Evolutionary conservation across 53 echinoderm and acorn worm species (phyloP), one percentile per base, ranked within the genome.

Genomic region (Echinometra lucunter): DNA sequence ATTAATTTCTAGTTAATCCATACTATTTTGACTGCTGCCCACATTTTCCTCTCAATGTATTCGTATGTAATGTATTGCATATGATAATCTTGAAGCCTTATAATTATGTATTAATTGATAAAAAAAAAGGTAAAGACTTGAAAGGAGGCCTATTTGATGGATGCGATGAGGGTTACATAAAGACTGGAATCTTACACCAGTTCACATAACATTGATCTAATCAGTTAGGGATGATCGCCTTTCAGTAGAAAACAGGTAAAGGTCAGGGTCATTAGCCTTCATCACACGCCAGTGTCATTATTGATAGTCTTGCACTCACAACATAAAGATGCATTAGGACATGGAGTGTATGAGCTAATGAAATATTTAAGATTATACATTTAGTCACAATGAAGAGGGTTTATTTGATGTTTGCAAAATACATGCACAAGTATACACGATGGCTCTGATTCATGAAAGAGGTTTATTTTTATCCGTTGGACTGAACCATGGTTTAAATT

Each of bases 161-260:
- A 37, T 45, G 37, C 6, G 25, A n/a, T 27, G 30, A n/a, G 30
- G 85, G 49, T 47, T 85, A 85, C 49, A 85, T 49, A 49, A 9
- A 85, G 28, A 45, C 11, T 49, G 85, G 85, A 85, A 47, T 85
- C 85, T 49, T 85, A 85, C 16, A 27, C 30, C 85, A 85, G 85
- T 85, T 85, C 47, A 85, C 85, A 30, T 85, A 85, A 85, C 85
- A 85, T 85, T 85, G 85, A 85, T 85, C 85, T 85, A 85, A 85
- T 85, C 85, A 85, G 85, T 49, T 85, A 85, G 49, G 85, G 85
- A 28, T 85, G 85, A 85, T 85, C 85, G 3, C 45, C 85, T 85
- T 85, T 85, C 85, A 85, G 45, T 85, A 28, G 85, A 85, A 85
- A 85, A 47, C 15, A 85, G 53, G 45, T 47, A 85, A 85, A 85